phyloP scores from a whole-genome alignment of 2,113 vertebrate species.

The Triplophysa siluroides region DNA sequence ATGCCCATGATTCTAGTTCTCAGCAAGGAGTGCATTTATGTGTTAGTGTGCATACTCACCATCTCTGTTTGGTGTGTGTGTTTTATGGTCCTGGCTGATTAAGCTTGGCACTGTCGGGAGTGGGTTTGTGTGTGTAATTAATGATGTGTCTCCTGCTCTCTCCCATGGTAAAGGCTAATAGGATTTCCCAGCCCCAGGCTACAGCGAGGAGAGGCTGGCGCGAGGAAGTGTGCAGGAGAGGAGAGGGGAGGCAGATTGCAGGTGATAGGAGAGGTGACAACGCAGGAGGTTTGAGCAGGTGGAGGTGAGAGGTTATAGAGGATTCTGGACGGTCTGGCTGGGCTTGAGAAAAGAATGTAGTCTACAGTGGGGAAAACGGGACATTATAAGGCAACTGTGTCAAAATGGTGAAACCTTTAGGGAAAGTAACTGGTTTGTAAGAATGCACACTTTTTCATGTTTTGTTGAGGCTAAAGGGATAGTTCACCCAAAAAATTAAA shows the following conservation, averaged over 20 bases:
- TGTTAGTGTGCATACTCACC: not conserved
- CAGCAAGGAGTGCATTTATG: slow-evolving; percentile 6
- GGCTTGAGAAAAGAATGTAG: not conserved
- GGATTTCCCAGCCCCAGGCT: slow-evolving; percentile 72
- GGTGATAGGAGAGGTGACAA: slow-evolving; percentile 36
- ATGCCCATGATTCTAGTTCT: not conserved
- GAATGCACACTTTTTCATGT: no score
- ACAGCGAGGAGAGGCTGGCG: slow-evolving; percentile 52
- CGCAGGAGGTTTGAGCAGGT: slow-evolving; percentile 32
- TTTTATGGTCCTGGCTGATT: slow-evolving; percentile 52
- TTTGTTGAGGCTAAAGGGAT: no score
- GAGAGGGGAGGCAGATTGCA: slow-evolving; percentile 30
- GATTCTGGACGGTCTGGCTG: not conserved
- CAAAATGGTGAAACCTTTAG: not conserved
- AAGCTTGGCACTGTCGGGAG: slow-evolving; percentile 58
- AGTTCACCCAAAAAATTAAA: no score
- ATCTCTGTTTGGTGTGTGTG: slow-evolving; percentile 16
- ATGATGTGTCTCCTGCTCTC: slow-evolving; percentile 76
- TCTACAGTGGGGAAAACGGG: not conserved
- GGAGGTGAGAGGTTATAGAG: slow-evolving; percentile 13
- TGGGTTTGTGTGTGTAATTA: slow-evolving; percentile 74
- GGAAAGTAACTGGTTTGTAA: not conserved
- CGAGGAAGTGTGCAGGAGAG: slow-evolving; percentile 19
- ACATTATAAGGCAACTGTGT: not conserved
- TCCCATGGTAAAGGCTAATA: slow-evolving; percentile 70